These are phyloP conservation scores for Hesperia comma DNA, from an alignment of 2,888 invertebrate genomes.

Conservation along the genomic window DNA sequence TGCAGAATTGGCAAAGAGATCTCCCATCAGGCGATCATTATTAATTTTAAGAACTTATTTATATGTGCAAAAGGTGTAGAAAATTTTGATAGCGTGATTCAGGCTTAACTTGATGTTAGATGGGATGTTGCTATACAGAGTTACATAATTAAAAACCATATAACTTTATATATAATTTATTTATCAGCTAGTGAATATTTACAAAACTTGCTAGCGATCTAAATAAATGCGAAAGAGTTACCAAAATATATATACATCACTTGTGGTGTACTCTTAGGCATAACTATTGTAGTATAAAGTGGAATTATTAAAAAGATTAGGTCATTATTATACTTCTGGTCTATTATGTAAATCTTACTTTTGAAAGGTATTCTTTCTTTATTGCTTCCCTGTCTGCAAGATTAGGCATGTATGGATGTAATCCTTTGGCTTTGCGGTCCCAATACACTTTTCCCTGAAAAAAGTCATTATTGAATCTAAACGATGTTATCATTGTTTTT, in stretches of 20 bases:
- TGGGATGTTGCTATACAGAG: too few relatives aligned
- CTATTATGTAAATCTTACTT: conserved; percentile 48
- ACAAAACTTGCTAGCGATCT: neutral
- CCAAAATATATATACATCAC: conserved; percentile 1
- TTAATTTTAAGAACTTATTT: too few relatives aligned
- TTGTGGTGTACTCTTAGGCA: neutral
- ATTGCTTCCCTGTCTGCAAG: conserved; percentile 87
- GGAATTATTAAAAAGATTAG: too few relatives aligned
- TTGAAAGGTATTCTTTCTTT: conserved; percentile 84
- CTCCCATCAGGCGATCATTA: too few relatives aligned
- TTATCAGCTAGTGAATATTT: neutral
- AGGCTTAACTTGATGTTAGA: too few relatives aligned
- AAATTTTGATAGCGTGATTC: too few relatives aligned
- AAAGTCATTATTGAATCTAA: conserved; percentile 43
- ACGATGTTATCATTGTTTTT: too few relatives aligned
- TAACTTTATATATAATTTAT: too few relatives aligned
- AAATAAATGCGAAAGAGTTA: neutral
- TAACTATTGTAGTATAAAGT: too few relatives aligned
- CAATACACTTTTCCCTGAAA: conserved; percentile 83
- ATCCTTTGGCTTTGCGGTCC: conserved; percentile 85
- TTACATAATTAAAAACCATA: too few relatives aligned
- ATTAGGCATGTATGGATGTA: conserved; percentile 87
- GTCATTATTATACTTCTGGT: neutral
- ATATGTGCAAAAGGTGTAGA: too few relatives aligned
- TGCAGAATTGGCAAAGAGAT: too few relatives aligned